Percentiles rank a stretch among this genome's conserved stretches.
Evolutionary conservation across 1,140 invertebrate genomes (phyloP).

Genomic region (Drosophila suzukii): DNA sequence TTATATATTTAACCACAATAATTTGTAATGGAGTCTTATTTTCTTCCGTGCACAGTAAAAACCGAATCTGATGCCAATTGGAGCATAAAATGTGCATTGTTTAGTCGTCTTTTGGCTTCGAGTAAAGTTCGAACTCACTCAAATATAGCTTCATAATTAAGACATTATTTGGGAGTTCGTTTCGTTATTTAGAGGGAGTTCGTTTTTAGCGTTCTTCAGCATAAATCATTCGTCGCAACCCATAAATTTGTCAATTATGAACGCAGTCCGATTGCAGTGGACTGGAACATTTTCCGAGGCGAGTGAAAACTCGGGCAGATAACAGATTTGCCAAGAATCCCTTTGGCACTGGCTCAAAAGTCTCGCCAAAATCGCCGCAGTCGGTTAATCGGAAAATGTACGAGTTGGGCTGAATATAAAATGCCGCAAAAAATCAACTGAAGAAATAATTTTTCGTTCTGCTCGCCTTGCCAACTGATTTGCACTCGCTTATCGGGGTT

Average conservation of each 20-base stretch:
- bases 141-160: constrained; percentile 39
- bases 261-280: constrained; percentile 64
- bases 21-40: neutral
- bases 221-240: constrained; percentile 44
- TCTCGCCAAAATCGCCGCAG: constrained; percentile 36
- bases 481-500: constrained; percentile 71
- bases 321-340: constrained; percentile 70
- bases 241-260: constrained; percentile 64
- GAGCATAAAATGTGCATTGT: constrained; percentile 66
- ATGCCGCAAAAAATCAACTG: constrained; percentile 74
- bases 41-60: neutral
- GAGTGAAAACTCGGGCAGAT: constrained; percentile 49
- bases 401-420: constrained; percentile 21
- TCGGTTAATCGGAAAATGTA: constrained; percentile 74
- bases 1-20: too few relatives aligned
- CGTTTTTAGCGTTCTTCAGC: constrained; percentile 5
- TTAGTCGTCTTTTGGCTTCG: constrained; percentile 21
- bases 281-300: constrained; percentile 50
- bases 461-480: constrained; percentile 64
- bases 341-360: constrained; percentile 65
- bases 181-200: neutral
- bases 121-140: constrained; percentile 7
- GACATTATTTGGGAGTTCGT: constrained; percentile 36
- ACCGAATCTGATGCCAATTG: constrained; percentile 43
- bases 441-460: constrained; percentile 52